Conservation (phyloP, 2,113 vertebrate species). For the Corythornis cristatus region DNA sequence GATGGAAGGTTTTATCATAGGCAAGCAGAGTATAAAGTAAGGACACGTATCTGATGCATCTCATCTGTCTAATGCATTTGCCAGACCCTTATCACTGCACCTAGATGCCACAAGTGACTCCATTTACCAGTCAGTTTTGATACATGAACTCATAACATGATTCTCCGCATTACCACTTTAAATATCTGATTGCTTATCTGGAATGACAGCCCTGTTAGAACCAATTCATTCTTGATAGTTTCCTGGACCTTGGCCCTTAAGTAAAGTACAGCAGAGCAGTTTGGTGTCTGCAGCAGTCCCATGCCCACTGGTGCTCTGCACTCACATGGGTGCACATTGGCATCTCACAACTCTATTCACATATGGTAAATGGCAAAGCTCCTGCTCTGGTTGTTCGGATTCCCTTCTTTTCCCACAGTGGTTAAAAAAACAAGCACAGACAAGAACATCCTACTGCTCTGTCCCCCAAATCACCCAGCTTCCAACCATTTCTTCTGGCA, state of each 20-base stretch:
- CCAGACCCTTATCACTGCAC: constrained; percentile 28
- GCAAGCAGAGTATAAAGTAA: constrained; percentile 2
- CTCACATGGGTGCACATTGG: background rate
- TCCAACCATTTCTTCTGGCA: background rate
- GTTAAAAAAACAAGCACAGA: background rate
- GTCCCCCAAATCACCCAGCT: background rate
- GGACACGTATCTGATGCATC: constrained; percentile 9
- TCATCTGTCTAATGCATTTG: constrained; percentile 46
- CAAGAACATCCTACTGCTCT: background rate
- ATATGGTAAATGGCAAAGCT: background rate
- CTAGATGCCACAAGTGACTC: constrained; percentile 35
- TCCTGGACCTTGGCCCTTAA: constrained; percentile 6
- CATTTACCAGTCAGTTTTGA: constrained; percentile 57
- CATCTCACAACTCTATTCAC: background rate
- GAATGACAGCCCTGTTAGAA: constrained; percentile 54
- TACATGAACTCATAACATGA: constrained; percentile 11
- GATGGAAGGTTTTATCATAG: constrained; percentile 11
- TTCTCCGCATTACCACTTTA: constrained; percentile 46
- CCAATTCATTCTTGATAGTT: constrained; percentile 24
- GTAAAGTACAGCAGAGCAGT: background rate
- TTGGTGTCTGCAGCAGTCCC: background rate
- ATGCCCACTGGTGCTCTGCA: background rate
- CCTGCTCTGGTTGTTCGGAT: background rate
- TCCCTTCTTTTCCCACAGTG: background rate
- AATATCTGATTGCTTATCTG: constrained; percentile 59